phyloP scores from a whole-genome alignment of 2,888 invertebrate species.

The Pachymerium ferrugineum region DNA sequence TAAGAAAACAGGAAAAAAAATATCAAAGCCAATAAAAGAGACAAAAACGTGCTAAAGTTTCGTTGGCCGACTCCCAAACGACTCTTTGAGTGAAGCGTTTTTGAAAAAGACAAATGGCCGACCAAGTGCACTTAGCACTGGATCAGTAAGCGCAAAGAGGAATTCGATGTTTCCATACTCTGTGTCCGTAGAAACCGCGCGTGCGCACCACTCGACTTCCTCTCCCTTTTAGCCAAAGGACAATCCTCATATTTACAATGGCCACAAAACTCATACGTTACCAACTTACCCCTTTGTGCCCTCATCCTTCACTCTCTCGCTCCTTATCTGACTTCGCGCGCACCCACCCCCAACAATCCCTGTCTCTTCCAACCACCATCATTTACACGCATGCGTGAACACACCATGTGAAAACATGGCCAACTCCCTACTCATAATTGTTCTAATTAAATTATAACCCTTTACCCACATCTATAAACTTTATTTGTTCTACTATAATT shows the following conservation, averaged over 20 bases:
- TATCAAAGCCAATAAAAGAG: background rate
- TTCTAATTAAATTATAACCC: too few relatives aligned
- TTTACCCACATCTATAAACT: too few relatives aligned
- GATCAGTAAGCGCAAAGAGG: constrained; percentile 14
- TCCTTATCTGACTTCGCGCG: background rate
- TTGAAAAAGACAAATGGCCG: constrained; percentile 18
- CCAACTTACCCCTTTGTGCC: constrained; percentile 12
- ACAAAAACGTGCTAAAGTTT: constrained; percentile 19
- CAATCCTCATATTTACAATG: constrained; percentile 11
- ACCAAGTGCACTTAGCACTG: constrained; percentile 8
- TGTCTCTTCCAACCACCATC: background rate
- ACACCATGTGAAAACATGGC: background rate
- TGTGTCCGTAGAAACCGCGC: too few relatives aligned
- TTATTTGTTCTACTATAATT: too few relatives aligned
- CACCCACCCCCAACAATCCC: background rate
- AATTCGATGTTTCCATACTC: constrained; percentile 6
- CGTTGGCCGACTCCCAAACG: constrained; percentile 5
- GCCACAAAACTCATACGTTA: constrained; percentile 4
- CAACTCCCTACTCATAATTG: background rate
- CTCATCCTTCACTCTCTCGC: constrained; percentile 7
- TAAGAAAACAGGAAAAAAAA: background rate
- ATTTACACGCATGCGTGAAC: background rate
- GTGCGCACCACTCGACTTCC: background rate
- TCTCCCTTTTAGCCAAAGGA: background rate
- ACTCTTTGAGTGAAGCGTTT: constrained; percentile 5